These are phyloP conservation scores for Thysanoteuthis rhombus DNA, from an alignment of 2,888 invertebrate species.

Conservation along the genomic window DNA sequence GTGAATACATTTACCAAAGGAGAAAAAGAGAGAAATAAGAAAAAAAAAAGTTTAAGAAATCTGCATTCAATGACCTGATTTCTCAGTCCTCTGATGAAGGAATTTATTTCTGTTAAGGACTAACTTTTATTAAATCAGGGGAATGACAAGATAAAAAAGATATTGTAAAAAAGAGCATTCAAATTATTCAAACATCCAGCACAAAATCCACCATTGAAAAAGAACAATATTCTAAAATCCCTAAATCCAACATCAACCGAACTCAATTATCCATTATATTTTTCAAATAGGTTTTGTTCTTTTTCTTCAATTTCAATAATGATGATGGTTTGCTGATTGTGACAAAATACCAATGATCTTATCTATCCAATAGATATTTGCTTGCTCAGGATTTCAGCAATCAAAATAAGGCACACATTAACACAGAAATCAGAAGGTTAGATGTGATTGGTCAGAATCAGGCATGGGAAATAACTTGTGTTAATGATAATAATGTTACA, in stretches of 20 bases:
- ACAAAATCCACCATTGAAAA: background rate
- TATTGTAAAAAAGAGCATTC: background rate
- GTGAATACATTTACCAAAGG: too few relatives aligned
- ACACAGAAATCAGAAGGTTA: background rate
- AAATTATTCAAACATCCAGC: background rate
- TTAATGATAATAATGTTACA: background rate
- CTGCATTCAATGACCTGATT: background rate
- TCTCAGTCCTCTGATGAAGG: background rate
- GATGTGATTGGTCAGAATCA: background rate
- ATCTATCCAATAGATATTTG: background rate
- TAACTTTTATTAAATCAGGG: background rate
- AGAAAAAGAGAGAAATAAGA: too few relatives aligned
- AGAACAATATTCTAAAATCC: background rate
- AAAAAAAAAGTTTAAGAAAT: too few relatives aligned
- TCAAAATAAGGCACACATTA: background rate
- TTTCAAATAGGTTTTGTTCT: background rate
- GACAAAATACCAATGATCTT: background rate
- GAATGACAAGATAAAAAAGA: background rate
- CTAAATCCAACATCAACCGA: background rate
- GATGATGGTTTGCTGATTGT: background rate
- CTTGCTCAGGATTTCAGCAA: background rate
- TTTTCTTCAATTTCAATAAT: background rate
- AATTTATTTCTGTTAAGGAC: background rate
- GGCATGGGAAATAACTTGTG: background rate
- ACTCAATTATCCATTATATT: background rate